Conservation (phyloP, 2,797 vertebrate species). For the Amniataba percoides region DNA sequence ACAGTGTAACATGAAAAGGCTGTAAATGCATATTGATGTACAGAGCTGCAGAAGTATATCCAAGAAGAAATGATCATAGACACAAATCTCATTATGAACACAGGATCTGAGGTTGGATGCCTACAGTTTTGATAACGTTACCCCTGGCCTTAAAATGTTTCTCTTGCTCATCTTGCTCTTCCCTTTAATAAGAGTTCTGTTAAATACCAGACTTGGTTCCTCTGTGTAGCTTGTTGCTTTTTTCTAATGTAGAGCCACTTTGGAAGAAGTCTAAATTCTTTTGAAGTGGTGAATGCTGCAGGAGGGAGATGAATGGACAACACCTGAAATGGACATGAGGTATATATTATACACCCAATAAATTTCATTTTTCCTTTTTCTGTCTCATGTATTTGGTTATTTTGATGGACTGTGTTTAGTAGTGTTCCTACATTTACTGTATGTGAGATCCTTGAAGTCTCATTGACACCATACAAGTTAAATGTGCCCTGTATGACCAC, state of each 20-base stretch:
- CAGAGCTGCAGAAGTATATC: constrained; percentile 1
- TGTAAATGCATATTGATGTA: not conserved
- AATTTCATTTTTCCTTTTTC: not conserved
- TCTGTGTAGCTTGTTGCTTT: constrained; percentile 6
- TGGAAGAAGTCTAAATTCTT: constrained; percentile 14
- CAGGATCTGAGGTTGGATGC: constrained; percentile 15
- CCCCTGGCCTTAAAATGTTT: constrained; percentile 45
- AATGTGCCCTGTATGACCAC: not conserved
- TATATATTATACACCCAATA: not conserved
- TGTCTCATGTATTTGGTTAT: not conserved
- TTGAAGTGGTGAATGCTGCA: constrained; percentile 24
- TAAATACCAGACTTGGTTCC: constrained; percentile 19
- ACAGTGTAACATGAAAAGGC: not conserved
- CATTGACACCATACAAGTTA: not conserved
- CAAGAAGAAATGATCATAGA: not conserved
- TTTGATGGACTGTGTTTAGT: not conserved
- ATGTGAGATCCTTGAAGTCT: not conserved
- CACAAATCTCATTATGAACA: constrained; percentile 21
- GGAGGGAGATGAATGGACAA: constrained; percentile 26
- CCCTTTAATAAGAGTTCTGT: constrained; percentile 39
- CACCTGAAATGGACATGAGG: constrained; percentile 1
- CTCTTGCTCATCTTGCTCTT: constrained; percentile 12
- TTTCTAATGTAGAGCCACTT: constrained; percentile 9
- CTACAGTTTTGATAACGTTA: constrained; percentile 47
- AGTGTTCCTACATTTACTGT: not conserved